phyloP scores from a whole-genome alignment of 2,113 vertebrate species.

The Chrysemys picta region DNA sequence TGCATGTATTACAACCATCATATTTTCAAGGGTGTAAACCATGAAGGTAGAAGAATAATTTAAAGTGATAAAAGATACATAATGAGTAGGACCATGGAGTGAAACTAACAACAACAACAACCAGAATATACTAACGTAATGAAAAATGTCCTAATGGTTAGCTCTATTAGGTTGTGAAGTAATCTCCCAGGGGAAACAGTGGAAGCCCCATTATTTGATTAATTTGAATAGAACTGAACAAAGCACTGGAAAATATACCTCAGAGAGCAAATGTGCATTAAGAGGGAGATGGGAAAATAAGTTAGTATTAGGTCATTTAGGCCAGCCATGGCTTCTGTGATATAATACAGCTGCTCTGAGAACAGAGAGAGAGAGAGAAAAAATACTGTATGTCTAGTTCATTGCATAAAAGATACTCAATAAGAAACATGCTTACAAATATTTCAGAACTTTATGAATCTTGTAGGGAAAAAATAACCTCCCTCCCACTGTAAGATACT shows the following conservation, averaged over 20 bases:
- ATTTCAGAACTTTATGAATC: background rate
- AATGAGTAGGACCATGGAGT: background rate
- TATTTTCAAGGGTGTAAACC: background rate
- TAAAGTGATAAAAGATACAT: background rate
- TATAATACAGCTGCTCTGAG: slow-evolving; percentile 15
- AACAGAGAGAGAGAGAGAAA: background rate
- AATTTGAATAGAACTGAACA: slow-evolving; percentile 45
- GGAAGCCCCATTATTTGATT: slow-evolving; percentile 35
- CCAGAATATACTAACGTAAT: background rate
- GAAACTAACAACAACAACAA: background rate
- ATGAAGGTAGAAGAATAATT: background rate
- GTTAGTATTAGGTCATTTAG: slow-evolving; percentile 36
- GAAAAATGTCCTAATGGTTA: slow-evolving; percentile 20
- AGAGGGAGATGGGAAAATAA: slow-evolving; percentile 40
- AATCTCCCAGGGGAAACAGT: slow-evolving; percentile 52
- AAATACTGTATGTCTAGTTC: background rate
- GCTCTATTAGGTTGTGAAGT: slow-evolving; percentile 26
- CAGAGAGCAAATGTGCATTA: slow-evolving; percentile 11
- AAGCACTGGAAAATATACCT: slow-evolving; percentile 31
- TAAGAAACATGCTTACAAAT: background rate
- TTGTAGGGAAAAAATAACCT: background rate
- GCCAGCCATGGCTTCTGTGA: slow-evolving; percentile 20
- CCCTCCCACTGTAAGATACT: background rate
- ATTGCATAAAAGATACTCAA: background rate
- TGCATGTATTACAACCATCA: background rate